Conservation (phyloP, 2,113 vertebrate species). For the Anguilla rostrata region DNA sequence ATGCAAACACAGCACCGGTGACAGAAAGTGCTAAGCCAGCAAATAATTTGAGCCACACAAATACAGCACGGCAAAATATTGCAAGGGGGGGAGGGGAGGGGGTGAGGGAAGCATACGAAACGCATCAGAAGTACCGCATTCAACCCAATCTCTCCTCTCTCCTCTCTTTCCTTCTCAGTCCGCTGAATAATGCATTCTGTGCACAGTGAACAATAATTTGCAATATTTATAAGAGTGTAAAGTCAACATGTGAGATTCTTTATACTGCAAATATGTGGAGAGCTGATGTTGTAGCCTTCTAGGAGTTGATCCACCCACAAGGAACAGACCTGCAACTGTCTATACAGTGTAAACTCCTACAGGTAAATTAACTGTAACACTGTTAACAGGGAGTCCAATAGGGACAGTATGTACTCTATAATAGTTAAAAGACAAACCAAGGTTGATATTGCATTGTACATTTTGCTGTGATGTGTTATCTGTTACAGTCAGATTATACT, state of each 20-base stretch:
- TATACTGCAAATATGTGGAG: background rate
- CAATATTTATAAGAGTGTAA: background rate
- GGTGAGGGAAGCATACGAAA: background rate
- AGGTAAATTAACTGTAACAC: too few species aligned
- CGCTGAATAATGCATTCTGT: background rate
- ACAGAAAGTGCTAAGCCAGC: background rate
- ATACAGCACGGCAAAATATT: background rate
- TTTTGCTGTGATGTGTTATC: background rate
- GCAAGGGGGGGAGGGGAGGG: background rate
- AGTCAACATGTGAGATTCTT: background rate
- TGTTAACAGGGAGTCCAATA: background rate
- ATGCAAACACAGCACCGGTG: constrained; percentile 1
- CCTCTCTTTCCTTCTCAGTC: background rate
- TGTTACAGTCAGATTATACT: background rate
- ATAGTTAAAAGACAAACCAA: too few species aligned
- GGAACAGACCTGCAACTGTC: background rate
- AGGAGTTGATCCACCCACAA: background rate
- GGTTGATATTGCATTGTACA: too few species aligned
- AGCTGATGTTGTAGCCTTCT: background rate
- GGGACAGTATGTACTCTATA: too few species aligned
- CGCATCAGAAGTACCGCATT: background rate
- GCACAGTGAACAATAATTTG: background rate
- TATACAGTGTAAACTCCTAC: background rate
- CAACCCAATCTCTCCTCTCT: background rate
- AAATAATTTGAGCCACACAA: background rate